Evolutionary conservation across 2,888 invertebrate genomes (phyloP), one percentile per base, ranked within the genome.

Genomic region (Alitta virens): DNA sequence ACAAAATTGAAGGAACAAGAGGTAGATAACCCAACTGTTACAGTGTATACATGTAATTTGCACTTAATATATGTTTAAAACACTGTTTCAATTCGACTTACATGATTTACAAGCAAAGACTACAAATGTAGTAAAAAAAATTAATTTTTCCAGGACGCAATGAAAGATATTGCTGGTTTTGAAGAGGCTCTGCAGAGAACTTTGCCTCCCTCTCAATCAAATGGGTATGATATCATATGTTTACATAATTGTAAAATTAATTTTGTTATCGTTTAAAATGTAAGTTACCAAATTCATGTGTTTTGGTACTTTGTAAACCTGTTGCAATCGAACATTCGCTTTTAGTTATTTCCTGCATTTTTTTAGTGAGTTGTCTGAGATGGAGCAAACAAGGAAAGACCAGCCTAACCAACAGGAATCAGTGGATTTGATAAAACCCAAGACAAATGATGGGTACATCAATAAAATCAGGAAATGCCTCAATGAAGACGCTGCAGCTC

Each of bases 401-500:
- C 3, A 49, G 16, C 18, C 23, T n/a, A 49, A 50, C 9, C 62
- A 66, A 24, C 54, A 66, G n/a, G 75, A 77, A 26, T 63, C 68
- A 23, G 56, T 76, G 21, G 75, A 77, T 50, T 63, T 74, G 49
- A 74, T 80, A 54, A 75, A 75, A 57, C 74, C 76, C 3, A 65
- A 70, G 2, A 72, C 75, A 24, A 80, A 79, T 69, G 74, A 75
- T 64, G 79, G 77, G 23, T 82, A 81, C 68, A 80, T 82, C 40
- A 72, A 72, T 21, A 77, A 77, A 63, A 81, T 82, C 60, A 67
- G 78, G 33, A 79, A 77, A 60, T 68, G 81, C 14, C 73, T 82
- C 16, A 73, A 80, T n/a, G 81, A 81, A 63, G 80, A 82, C 65
- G 71, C 74, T 5, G 68, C 76, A n/a, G 81, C 81, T 1, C 67